Evolutionary conservation across 2,888 invertebrate genomes (phyloP).

Genomic region (Argyresthia albistria): DNA sequence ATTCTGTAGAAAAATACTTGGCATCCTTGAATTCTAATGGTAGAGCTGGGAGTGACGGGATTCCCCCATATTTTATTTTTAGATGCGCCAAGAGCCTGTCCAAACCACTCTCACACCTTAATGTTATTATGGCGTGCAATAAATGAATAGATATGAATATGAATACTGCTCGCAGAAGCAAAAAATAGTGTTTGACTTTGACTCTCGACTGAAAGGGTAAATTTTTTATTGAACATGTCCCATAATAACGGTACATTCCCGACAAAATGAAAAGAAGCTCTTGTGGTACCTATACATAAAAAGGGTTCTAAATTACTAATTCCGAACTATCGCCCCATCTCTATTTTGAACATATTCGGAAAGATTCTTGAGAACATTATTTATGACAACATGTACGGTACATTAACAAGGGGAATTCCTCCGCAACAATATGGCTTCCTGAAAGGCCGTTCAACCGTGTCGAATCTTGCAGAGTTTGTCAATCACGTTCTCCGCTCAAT

Average conservation of each 20-base stretch:
- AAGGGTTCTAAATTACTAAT: conserved; percentile 1
- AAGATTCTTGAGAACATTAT: background rate
- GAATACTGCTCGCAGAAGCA: no score
- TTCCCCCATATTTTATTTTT: no score
- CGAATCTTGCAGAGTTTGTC: background rate
- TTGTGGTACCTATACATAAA: background rate
- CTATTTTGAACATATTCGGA: background rate
- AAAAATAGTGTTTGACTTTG: no score
- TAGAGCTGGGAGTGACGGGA: no score
- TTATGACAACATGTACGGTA: background rate
- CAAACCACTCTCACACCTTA: no score
- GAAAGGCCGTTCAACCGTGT: background rate
- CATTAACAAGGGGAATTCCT: conserved; percentile 18
- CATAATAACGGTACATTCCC: background rate
- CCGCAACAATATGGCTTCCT: conserved; percentile 34
- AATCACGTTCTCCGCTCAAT: background rate
- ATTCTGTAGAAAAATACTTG: no score
- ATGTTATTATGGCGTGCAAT: no score
- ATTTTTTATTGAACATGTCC: conserved; percentile 17
- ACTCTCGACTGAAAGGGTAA: no score
- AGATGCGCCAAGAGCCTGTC: no score
- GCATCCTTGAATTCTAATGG: no score
- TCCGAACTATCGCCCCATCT: background rate
- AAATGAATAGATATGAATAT: no score
- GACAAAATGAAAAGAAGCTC: background rate